These are phyloP conservation scores for Marmota flaviventris DNA, from an alignment of 2,113 vertebrate genomes.

Conservation along the genomic window DNA sequence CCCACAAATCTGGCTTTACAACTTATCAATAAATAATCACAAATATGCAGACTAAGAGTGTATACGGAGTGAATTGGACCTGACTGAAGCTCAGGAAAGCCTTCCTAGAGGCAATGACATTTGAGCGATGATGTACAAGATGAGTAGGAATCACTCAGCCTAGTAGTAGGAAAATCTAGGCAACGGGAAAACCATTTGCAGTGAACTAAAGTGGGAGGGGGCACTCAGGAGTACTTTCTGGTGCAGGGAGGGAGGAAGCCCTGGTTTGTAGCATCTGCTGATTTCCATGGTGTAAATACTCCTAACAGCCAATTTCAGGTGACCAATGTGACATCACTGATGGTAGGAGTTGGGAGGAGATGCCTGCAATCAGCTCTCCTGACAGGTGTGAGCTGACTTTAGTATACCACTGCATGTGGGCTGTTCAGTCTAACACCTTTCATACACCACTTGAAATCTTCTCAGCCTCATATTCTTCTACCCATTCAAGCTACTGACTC, in stretches of 20 bases:
- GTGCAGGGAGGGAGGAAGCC: not conserved
- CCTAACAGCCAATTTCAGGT: not conserved
- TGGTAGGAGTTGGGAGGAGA: not conserved
- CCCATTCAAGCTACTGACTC: not conserved
- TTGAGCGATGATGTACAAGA: not conserved
- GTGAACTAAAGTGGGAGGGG: not conserved
- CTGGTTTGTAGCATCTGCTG: not conserved
- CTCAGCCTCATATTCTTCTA: not conserved
- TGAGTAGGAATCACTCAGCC: not conserved
- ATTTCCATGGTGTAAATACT: not conserved
- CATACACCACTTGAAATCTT: not conserved
- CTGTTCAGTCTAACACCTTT: not conserved
- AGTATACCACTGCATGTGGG: not conserved
- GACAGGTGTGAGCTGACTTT: not conserved
- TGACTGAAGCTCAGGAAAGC: not conserved
- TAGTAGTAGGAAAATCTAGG: not conserved
- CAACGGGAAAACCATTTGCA: not conserved
- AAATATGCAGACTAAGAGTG: not conserved
- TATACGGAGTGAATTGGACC: not conserved
- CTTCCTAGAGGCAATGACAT: not conserved
- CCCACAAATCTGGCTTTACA: too few relatives aligned
- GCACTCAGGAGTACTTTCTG: not conserved
- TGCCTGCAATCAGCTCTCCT: accelerated
- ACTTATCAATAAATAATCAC: not conserved
- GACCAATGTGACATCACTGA: not conserved